Base-by-base conservation (phyloP, 2,113 vertebrate species). In the Amia ocellicauda region DNA sequence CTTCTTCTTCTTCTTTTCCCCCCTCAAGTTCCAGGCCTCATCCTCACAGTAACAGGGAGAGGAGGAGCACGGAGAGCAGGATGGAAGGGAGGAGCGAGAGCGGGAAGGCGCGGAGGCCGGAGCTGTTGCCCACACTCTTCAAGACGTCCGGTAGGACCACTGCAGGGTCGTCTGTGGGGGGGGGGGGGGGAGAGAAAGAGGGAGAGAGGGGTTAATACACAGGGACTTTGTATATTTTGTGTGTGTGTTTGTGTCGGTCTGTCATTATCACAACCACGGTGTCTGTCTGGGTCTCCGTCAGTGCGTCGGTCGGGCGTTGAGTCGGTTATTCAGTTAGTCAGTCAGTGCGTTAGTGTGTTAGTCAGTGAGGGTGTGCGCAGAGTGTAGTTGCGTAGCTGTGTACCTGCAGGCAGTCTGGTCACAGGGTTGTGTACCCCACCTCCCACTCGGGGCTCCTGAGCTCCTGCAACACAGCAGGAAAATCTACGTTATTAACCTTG, bases 51-150 rank as follows among this genome's bases (percentile, higher is more conserved):
- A 78, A 73, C 61, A 83, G 72, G 0, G 71, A 67, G 64, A 92
- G 63, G 0, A 87, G 81, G 49, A 91, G 62, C 29, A 89, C 69
- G 14, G 88, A 81, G 71, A 90, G 76, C 70, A 91, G 3, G 13
- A 92, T 52, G 0, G 92, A 83, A 60, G 84, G 64, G n/a, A n/a
- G n/a, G n/a, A n/a, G n/a, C n/a, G n/a, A n/a, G n/a, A n/a, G n/a
- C n/a, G n/a, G n/a, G n/a, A n/a, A n/a, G n/a, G n/a, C n/a, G n/a
- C n/a, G 16, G 90, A 88, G 54, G 86, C 67, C 55, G 80, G 85
- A 90, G 0, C 92, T 91, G 52, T 84, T 94, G 63, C 93, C 93
- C 7, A 96, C 77, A 0, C 94, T 97, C 68, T 84, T 91, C 71
- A 93, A 83, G 19, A 98, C 86, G 0, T 84, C 86, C 22, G 90